phyloP scores from a whole-genome alignment of 2,888 invertebrate genomes.

The Teleiodes luculella region DNA sequence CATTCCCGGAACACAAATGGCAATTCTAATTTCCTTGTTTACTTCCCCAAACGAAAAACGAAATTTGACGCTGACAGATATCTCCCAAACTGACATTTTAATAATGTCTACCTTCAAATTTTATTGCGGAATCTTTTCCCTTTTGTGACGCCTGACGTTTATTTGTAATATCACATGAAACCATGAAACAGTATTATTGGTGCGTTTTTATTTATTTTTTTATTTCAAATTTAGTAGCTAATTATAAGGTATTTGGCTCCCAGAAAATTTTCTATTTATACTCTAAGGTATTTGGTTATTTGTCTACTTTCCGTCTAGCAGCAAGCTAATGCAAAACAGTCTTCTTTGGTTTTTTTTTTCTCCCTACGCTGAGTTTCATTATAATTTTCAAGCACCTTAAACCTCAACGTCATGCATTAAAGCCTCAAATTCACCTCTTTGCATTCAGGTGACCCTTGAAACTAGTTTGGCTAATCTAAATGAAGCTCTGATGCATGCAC shows the following conservation, averaged over 20 bases:
- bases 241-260: too few species aligned
- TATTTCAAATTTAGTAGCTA: too few species aligned
- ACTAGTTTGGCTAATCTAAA: constrained; percentile 43
- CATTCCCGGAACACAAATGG: constrained; percentile 22
- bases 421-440: constrained; percentile 23
- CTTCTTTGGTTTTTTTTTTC: background rate
- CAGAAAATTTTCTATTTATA: too few species aligned
- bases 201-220: too few species aligned
- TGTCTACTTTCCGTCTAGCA: too few species aligned
- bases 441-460: constrained; percentile 38
- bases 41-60: constrained; percentile 34
- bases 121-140: background rate
- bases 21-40: constrained; percentile 48
- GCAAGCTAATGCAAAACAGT: too few species aligned
- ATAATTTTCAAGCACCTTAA: constrained; percentile 38
- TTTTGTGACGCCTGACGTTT: constrained; percentile 7
- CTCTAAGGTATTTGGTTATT: too few species aligned
- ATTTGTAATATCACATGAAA: background rate
- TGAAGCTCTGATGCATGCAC: constrained; percentile 41
- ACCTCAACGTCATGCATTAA: constrained; percentile 49
- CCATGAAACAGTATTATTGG: too few species aligned
- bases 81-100: constrained; percentile 20
- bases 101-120: constrained; percentile 18
- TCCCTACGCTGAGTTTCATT: constrained; percentile 23
- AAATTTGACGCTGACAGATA: constrained; percentile 31